phyloP scores from a whole-genome alignment of 2,797 vertebrate genomes.

The Cyclura pinguis region DNA sequence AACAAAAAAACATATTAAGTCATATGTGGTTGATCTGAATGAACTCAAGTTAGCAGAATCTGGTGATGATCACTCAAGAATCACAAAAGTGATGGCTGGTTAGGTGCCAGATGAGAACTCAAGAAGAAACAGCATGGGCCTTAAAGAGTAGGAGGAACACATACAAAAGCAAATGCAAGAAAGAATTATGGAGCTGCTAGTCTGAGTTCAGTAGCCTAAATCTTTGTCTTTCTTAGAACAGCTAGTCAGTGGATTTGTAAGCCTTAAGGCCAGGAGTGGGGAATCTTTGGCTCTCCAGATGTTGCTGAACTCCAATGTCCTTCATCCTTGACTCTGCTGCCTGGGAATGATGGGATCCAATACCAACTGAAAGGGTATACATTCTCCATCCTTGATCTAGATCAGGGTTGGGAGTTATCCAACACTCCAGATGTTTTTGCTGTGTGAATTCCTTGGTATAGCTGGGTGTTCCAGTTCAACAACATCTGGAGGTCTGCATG shows the following conservation, averaged over 20 bases:
- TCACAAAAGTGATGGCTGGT: not conserved
- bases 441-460: too few species aligned
- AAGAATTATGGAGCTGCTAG: not conserved
- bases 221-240: not conserved
- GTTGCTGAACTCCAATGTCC: not conserved
- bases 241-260: not conserved
- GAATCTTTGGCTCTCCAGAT: not conserved
- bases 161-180: not conserved
- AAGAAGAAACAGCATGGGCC: not conserved
- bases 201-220: not conserved
- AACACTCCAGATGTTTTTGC: too few species aligned
- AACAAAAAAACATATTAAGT: not conserved
- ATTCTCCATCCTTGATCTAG: too few species aligned
- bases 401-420: too few species aligned
- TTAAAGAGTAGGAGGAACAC: not conserved
- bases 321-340: too few species aligned
- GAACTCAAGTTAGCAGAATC: not conserved
- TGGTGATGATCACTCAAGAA: not conserved
- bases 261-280: too few species aligned
- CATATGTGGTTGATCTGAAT: not conserved
- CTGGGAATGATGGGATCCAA: not conserved
- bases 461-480: not conserved
- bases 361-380: too few species aligned
- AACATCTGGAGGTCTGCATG: not conserved
- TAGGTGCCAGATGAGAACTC: not conserved